Conservation (phyloP, 1,140 invertebrate species). For the Drosophila ironensis region DNA sequence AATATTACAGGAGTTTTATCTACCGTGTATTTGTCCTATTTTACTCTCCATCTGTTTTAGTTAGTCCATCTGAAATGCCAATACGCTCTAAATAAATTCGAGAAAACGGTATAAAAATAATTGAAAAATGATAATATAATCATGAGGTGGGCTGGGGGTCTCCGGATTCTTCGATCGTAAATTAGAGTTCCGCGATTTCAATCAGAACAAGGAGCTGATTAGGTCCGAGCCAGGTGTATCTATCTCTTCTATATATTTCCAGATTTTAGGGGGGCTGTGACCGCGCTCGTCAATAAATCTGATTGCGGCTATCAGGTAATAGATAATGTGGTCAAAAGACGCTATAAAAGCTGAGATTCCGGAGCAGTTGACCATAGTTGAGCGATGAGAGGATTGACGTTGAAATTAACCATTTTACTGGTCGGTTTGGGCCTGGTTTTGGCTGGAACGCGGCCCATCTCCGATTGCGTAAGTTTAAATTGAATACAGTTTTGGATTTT, state of each 20-base stretch:
- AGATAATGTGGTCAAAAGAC: constrained; percentile 19
- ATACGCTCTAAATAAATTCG: neutral
- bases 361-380: constrained; percentile 9
- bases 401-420: constrained; percentile 37
- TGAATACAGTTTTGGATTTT: no score
- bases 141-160: constrained; percentile 4
- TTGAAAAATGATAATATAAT: constrained; percentile 33
- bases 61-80: no score
- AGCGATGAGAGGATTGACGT: constrained; percentile 30
- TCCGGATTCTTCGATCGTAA: constrained; percentile 25
- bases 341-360: constrained; percentile 31
- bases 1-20: no score
- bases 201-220: constrained; percentile 41
- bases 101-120: constrained; percentile 22
- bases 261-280: constrained; percentile 4
- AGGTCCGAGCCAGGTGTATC: constrained; percentile 18
- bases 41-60: no score
- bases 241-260: constrained; percentile 27
- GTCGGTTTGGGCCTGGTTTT: constrained; percentile 35
- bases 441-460: constrained; percentile 53
- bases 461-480: constrained; percentile 58
- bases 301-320: constrained; percentile 23
- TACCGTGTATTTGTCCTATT: no score
- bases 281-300: constrained; percentile 33
- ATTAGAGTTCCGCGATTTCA: constrained; percentile 26